These are phyloP conservation scores for Thalassophryne amazonica DNA, from an alignment of 2,797 vertebrate species.

Conservation along the genomic window DNA sequence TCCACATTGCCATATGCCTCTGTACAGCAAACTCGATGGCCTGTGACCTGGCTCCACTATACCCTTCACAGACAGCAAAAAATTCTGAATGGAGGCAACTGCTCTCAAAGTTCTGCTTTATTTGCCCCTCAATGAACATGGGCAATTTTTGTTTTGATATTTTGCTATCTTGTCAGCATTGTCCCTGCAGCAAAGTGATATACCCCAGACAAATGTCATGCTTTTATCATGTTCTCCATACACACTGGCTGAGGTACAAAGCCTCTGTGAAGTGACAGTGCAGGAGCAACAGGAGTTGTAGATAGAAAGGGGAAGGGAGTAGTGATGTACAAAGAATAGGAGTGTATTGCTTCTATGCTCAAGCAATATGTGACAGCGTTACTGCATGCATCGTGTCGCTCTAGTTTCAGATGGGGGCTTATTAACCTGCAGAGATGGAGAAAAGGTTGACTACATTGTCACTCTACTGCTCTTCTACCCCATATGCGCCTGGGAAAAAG, in stretches of 20 bases:
- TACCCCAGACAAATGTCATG: conserved; percentile 57
- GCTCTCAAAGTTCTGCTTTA: conserved; percentile 22
- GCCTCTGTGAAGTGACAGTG: neutral
- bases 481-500: conserved; percentile 11
- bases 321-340: neutral
- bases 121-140: conserved; percentile 37
- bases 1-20: too few species aligned
- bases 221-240: conserved; percentile 57
- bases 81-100: conserved; percentile 4
- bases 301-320: neutral
- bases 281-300: neutral
- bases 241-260: conserved; percentile 33
- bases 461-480: neutral
- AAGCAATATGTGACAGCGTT: neutral
- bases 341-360: conserved; percentile 11
- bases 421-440: conserved; percentile 37
- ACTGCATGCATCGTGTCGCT: conserved; percentile 3
- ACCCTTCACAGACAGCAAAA: neutral
- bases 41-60: too few species aligned
- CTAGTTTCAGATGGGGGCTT: conserved; percentile 33
- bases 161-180: conserved; percentile 30
- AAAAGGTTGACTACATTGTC: conserved; percentile 26
- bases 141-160: conserved; percentile 50
- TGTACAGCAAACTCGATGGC: too few species aligned
- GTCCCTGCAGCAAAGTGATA: conserved; percentile 49